Evolutionary conservation across 2,797 vertebrate genomes (phyloP).

Genomic region (Chelonia mydas): DNA sequence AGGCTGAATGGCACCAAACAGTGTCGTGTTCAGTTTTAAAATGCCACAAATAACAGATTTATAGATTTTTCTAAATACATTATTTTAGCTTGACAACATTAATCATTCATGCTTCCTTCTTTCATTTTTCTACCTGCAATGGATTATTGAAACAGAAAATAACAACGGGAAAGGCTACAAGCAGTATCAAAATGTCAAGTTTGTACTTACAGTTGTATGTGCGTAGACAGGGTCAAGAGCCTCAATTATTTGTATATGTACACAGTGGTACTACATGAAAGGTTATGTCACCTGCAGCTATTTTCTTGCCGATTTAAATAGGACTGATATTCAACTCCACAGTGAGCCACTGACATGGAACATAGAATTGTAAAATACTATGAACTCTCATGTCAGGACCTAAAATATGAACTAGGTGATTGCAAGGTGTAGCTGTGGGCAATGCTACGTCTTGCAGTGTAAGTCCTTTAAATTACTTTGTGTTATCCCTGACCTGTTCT

Average conservation of each 20-base stretch:
- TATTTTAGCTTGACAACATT: conserved; percentile 99
- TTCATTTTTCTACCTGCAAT: conserved; percentile 91
- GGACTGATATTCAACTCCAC: conserved; percentile 86
- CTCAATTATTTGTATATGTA: conserved; percentile 99
- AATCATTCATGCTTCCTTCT: conserved; percentile 97
- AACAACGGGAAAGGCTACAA: conserved; percentile 93
- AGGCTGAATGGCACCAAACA: conserved; percentile 79
- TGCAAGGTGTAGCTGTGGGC: conserved; percentile 84
- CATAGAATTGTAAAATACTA: conserved; percentile 84
- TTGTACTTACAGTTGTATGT: conserved; percentile 98
- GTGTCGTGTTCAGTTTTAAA: conserved; percentile 89
- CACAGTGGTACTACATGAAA: conserved; percentile 93
- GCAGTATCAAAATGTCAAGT: conserved; percentile 99
- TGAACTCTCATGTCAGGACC: conserved; percentile 84
- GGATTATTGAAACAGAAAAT: conserved; percentile 99
- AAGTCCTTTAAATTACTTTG: conserved; percentile 77
- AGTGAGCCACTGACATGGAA: conserved; percentile 89
- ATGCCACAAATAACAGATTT: conserved; percentile 99
- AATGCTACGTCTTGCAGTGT: conserved; percentile 55
- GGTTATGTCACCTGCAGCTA: conserved; percentile 98
- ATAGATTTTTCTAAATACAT: conserved; percentile 97
- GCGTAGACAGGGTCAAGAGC: conserved; percentile 98
- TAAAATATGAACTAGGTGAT: conserved; percentile 85
- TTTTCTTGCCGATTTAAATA: conserved; percentile 93
- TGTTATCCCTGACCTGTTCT: conserved; percentile 69